phyloP scores from a whole-genome alignment of 2,113 vertebrate species.

The Forbesichthys agassizii region DNA sequence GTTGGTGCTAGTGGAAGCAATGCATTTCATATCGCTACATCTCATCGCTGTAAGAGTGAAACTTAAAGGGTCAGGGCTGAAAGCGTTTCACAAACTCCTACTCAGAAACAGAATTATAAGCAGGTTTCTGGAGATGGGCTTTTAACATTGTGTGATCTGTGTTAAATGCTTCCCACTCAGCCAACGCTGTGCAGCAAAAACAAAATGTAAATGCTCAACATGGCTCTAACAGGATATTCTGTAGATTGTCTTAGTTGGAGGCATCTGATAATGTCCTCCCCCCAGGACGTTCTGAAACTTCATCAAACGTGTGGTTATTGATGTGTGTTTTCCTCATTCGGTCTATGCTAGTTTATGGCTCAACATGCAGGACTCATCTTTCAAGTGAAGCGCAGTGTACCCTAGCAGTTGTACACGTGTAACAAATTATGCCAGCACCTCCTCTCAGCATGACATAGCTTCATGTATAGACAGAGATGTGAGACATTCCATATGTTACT shows the following conservation, averaged over 20 bases:
- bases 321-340: slow-evolving; percentile 2
- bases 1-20: slow-evolving; percentile 45
- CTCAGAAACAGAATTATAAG: slow-evolving; percentile 52
- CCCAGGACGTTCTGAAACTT: slow-evolving; percentile 19
- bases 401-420: slow-evolving; percentile 30
- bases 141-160: slow-evolving; percentile 46
- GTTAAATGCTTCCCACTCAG: slow-evolving; percentile 57
- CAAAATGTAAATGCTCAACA: slow-evolving; percentile 27
- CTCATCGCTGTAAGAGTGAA: slow-evolving; percentile 40
- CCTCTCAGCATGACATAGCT: slow-evolving; percentile 49
- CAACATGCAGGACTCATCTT: slow-evolving; percentile 20
- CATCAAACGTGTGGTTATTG: slow-evolving; percentile 3
- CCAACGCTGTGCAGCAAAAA: slow-evolving; percentile 41
- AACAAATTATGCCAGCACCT: slow-evolving; percentile 53
- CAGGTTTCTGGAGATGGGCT: slow-evolving; percentile 42
- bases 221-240: slow-evolving; percentile 18
- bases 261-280: slow-evolving; percentile 14
- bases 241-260: slow-evolving; percentile 34
- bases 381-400: slow-evolving; percentile 35
- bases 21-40: slow-evolving; percentile 35
- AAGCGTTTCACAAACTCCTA: slow-evolving; percentile 56
- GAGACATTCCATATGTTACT: slow-evolving; percentile 61
- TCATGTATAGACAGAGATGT: slow-evolving; percentile 39
- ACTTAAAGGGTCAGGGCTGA: slow-evolving; percentile 48
- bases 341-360: slow-evolving; percentile 28